Base-by-base conservation (phyloP, 92 coral and sea anemone species). In the Blastomussa wellsi region DNA sequence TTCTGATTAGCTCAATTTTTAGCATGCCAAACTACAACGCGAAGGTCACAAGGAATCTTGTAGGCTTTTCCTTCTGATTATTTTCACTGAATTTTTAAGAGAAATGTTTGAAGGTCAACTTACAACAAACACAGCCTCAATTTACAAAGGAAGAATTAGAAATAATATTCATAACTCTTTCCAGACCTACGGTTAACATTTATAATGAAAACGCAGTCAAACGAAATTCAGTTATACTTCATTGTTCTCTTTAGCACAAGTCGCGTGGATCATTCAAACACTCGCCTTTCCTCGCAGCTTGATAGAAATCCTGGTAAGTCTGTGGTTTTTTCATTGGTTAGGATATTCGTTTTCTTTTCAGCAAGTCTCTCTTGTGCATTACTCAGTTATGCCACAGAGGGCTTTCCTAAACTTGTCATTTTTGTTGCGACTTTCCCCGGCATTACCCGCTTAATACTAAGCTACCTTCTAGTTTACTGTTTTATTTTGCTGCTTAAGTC, bases 231-330 rank as follows among this genome's bases (percentile, higher is more conserved):
- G n/a, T 19, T 36, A 39, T n/a, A 33, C 69, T 24, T 36, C 16
- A 32, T 39, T 28, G 60, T 67, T 77, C 28, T 80, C 2, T 77
- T 86, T 48, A 96, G 98, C 67, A 96, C 98, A 31, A 96, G 86
- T 66, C 98, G 98, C 31, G 98, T 96, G 92, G 98, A 96, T 74
- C 98, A 96, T 82, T 92, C 98, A 3, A 96, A 96, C 86, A 96
- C 98, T 53, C 93, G 98, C 76, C 89, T 96, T 29, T 96, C 98
- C 35, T 90, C 98, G 33, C 98, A 96, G 87, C 90, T 96, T 39
- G 98, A 96, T 78, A 91, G 98, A 59, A 96, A 91, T 82, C 98
- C 98, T 74, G 98, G 95, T 92, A 87, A 36, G 79, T 69, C 31
- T 15, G 62, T 48, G 39, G 7, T 51, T 48, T 0, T 76, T 76